Evolutionary conservation across 2,888 invertebrate species (phyloP).

Genomic region (Caenorhabditis zanzibari): DNA sequence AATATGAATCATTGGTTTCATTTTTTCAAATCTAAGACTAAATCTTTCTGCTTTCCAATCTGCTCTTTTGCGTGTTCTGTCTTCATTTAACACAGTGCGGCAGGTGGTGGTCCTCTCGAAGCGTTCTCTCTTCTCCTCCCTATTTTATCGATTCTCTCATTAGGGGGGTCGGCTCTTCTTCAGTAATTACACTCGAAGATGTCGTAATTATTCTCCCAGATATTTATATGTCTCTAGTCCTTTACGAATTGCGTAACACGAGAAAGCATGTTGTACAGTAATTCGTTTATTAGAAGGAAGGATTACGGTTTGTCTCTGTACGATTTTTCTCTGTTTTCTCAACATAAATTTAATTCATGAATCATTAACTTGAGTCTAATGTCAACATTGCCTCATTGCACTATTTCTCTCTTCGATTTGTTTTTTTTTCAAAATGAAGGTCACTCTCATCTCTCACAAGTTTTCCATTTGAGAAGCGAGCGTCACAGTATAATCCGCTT

Average conservation of each 20-base stretch:
- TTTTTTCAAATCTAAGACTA: background rate
- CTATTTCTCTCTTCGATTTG: conserved; percentile 11
- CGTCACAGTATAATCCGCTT: conserved; percentile 1
- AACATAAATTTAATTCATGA: conserved; percentile 21
- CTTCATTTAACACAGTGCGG: conserved; percentile 40
- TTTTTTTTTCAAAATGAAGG: conserved; percentile 20
- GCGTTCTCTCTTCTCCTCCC: conserved; percentile 4
- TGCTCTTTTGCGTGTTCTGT: conserved; percentile 29
- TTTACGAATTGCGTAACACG: conserved; percentile 11
- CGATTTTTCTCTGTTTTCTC: conserved; percentile 10
- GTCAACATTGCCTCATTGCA: conserved; percentile 39
- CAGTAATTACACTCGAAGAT: conserved; percentile 42
- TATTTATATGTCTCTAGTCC: background rate
- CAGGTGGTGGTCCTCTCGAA: conserved; percentile 26
- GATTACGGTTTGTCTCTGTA: too few species aligned
- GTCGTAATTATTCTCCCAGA: conserved; percentile 28
- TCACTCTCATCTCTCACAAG: background rate
- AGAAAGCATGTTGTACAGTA: conserved; percentile 27
- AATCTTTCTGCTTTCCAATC: conserved; percentile 3
- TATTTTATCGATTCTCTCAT: conserved; percentile 12
- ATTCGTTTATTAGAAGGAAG: background rate
- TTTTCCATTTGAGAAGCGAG: background rate
- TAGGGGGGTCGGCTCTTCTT: conserved; percentile 12
- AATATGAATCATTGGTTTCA: conserved; percentile 32
- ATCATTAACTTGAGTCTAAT: conserved; percentile 27